Percentiles rank a stretch among this genome's conserved stretches.
These are phyloP conservation scores for Neostethus bicornis DNA, from an alignment of 2,797 vertebrate genomes.

Conservation along the genomic window DNA sequence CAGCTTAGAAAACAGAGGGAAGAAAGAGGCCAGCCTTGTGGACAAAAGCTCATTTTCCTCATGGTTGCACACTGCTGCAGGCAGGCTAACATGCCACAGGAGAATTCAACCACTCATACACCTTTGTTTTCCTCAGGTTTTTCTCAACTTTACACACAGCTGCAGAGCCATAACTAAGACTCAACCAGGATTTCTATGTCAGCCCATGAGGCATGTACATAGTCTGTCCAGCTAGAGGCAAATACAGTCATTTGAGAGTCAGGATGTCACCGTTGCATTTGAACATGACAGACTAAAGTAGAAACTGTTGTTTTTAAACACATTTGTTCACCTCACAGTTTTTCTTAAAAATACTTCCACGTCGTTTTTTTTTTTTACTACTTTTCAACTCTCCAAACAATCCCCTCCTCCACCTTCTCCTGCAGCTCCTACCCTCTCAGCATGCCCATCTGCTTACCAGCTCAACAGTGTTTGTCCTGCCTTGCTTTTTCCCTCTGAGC, in stretches of 20 bases:
- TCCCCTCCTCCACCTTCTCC: background rate
- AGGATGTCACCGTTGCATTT: slow-evolving; percentile 30
- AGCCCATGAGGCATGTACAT: slow-evolving; percentile 50
- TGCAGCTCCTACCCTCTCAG: slow-evolving; percentile 35
- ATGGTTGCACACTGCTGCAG: slow-evolving; percentile 78
- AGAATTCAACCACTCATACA: slow-evolving; percentile 75
- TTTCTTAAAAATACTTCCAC: slow-evolving; percentile 47
- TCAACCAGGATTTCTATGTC: slow-evolving; percentile 53
- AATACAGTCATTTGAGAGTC: slow-evolving; percentile 38
- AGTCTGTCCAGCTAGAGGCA: slow-evolving; percentile 50
- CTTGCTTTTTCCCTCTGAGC: slow-evolving; percentile 41
- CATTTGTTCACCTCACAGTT: slow-evolving; percentile 52
- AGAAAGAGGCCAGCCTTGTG: slow-evolving; percentile 70
- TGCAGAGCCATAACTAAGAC: slow-evolving; percentile 52
- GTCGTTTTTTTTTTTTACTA: slow-evolving; percentile 24
- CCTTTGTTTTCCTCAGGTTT: slow-evolving; percentile 74
- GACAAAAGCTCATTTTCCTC: slow-evolving; percentile 81
- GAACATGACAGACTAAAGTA: slow-evolving; percentile 40
- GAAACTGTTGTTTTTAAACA: slow-evolving; percentile 55
- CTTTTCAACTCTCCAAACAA: slow-evolving; percentile 23
- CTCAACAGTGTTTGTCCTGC: slow-evolving; percentile 30
- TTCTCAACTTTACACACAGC: slow-evolving; percentile 74
- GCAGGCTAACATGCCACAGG: slow-evolving; percentile 74
- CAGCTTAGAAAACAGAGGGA: slow-evolving; percentile 56
- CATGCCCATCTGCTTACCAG: slow-evolving; percentile 60